Conservation (phyloP, 2,797 vertebrate genomes). For the Mus minutoides region DNA sequence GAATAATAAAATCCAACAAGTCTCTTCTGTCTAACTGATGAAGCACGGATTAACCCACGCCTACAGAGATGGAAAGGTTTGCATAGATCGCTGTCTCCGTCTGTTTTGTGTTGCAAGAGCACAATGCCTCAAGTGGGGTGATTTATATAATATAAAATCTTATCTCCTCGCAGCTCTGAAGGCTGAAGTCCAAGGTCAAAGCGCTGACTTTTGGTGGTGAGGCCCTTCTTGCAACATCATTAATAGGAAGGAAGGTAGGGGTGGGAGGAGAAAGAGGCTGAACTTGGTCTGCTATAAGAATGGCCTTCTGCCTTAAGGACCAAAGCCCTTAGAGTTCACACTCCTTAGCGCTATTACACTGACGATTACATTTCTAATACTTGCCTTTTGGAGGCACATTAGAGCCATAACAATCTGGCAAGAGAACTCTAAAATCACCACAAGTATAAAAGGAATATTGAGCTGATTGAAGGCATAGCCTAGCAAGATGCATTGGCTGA, state of each 20-base stretch:
- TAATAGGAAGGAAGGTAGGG: neutral
- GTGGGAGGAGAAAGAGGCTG: neutral
- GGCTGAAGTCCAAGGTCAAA: neutral
- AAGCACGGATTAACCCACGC: neutral
- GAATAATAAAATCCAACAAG: conserved; percentile 13
- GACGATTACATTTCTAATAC: neutral
- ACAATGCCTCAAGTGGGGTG: neutral
- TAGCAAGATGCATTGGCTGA: neutral
- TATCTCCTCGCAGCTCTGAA: neutral
- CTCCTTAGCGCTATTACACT: neutral
- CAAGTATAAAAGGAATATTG: neutral
- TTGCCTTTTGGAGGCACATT: neutral
- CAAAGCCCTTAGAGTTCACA: neutral
- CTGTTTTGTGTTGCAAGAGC: neutral
- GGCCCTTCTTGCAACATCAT: neutral
- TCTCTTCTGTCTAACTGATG: conserved; percentile 22
- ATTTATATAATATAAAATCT: neutral
- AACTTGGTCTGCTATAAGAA: neutral
- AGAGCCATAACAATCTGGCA: neutral
- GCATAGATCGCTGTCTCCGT: neutral
- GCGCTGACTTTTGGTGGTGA: neutral
- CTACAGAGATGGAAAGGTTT: conserved; percentile 17
- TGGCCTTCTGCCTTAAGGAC: no score
- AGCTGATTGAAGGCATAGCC: neutral
- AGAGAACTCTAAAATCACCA: neutral